phyloP scores from a whole-genome alignment of 2,113 vertebrate species.

The Chlamydotis undulata region DNA sequence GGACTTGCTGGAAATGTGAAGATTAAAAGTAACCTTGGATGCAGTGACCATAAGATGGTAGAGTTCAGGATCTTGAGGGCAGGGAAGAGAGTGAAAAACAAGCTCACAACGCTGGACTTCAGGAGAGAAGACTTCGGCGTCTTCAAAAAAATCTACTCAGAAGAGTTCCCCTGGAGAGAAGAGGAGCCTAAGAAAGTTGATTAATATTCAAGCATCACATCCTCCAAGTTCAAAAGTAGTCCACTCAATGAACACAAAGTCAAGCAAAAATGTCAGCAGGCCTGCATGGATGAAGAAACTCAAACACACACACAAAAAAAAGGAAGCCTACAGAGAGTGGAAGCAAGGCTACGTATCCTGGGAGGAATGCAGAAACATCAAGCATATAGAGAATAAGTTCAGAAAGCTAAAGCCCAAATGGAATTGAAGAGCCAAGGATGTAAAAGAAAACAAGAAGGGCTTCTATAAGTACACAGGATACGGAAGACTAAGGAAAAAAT shows the following conservation, averaged over 20 bases:
- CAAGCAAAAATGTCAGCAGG: neutral
- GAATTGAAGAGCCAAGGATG: neutral
- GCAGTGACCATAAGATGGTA: neutral
- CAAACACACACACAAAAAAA: too few relatives aligned
- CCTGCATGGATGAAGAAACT: neutral
- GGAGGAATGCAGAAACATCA: neutral
- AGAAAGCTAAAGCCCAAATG: neutral
- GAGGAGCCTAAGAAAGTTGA: neutral
- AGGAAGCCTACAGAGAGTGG: neutral
- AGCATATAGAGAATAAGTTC: neutral
- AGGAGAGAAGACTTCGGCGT: neutral
- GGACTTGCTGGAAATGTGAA: neutral
- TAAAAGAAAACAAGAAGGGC: neutral
- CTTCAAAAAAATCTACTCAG: neutral
- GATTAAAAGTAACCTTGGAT: neutral
- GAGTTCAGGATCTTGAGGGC: neutral
- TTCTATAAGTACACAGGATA: neutral
- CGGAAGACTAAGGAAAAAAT: neutral
- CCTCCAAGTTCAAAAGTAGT: neutral
- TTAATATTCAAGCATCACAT: neutral
- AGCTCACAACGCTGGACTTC: neutral
- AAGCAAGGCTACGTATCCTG: neutral
- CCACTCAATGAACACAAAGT: neutral
- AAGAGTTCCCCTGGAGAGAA: neutral
- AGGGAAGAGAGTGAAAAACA: neutral